Evolutionary conservation across 2,113 vertebrate genomes (phyloP).

Genomic region (Dasyprocta punctata): DNA sequence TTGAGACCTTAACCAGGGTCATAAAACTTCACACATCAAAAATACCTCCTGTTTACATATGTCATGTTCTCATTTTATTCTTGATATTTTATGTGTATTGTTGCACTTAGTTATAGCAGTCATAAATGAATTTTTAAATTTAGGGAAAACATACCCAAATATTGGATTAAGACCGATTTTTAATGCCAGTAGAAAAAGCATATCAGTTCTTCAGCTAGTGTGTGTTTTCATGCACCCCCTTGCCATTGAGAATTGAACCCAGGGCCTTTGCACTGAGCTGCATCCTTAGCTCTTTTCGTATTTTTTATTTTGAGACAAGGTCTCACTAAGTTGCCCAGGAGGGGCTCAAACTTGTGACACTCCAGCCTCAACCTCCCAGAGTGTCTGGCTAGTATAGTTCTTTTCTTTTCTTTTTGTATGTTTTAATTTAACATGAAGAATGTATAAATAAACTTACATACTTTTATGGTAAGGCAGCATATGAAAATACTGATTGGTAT

Average conservation of each 20-base stretch:
- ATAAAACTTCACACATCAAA: slow-evolving; percentile 39
- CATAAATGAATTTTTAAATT: slow-evolving; percentile 35
- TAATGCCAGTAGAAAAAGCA: background rate
- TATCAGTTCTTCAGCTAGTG: background rate
- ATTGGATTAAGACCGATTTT: background rate
- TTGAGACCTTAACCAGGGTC: background rate
- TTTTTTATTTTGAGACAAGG: background rate
- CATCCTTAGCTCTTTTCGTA: background rate
- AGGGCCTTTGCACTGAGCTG: background rate
- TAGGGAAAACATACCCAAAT: background rate
- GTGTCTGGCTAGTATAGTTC: too few relatives aligned
- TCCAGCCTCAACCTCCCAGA: background rate
- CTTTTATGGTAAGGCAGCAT: background rate
- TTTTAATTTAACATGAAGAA: slow-evolving; percentile 37
- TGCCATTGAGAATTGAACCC: background rate
- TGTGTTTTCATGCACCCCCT: background rate
- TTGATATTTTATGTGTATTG: background rate
- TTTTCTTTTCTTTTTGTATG: background rate
- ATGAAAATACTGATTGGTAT: slow-evolving; percentile 21
- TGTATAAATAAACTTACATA: slow-evolving; percentile 14
- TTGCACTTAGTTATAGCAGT: background rate
- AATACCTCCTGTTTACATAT: slow-evolving; percentile 31
- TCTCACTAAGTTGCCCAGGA: background rate
- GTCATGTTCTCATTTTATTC: background rate
- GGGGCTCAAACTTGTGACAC: background rate